phyloP scores from a whole-genome alignment of 1,140 invertebrate species.

The Pomacea maculata region DNA sequence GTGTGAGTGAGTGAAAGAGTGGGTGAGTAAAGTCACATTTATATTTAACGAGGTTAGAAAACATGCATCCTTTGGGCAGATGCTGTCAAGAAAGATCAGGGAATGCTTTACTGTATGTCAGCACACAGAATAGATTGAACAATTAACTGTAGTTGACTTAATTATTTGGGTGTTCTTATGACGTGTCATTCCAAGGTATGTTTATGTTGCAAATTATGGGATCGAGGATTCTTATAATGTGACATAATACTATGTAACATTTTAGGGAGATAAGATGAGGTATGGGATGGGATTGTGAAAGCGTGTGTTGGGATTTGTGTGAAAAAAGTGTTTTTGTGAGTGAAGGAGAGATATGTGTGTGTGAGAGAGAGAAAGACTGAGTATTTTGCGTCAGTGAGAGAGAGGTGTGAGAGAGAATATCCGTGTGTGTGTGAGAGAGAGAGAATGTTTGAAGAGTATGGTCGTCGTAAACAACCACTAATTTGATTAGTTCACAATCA shows the following conservation, averaged over 20 bases:
- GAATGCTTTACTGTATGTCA: neutral
- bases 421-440: neutral
- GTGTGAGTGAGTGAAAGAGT: conserved; percentile 5
- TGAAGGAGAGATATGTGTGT: neutral
- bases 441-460: neutral
- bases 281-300: neutral
- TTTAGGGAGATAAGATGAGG: neutral
- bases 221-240: neutral
- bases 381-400: neutral
- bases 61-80: neutral
- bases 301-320: neutral
- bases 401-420: neutral
- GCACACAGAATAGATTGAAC: too few species aligned
- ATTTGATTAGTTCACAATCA: neutral
- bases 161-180: neutral
- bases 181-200: neutral
- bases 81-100: neutral
- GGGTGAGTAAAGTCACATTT: neutral
- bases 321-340: neutral
- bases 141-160: neutral
- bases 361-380: neutral
- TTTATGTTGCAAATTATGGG: neutral
- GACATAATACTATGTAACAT: neutral
- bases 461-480: neutral
- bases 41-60: neutral